These are phyloP conservation scores for Neuroscelio doddi DNA, from an alignment of 2,888 invertebrate genomes.

Conservation along the genomic window DNA sequence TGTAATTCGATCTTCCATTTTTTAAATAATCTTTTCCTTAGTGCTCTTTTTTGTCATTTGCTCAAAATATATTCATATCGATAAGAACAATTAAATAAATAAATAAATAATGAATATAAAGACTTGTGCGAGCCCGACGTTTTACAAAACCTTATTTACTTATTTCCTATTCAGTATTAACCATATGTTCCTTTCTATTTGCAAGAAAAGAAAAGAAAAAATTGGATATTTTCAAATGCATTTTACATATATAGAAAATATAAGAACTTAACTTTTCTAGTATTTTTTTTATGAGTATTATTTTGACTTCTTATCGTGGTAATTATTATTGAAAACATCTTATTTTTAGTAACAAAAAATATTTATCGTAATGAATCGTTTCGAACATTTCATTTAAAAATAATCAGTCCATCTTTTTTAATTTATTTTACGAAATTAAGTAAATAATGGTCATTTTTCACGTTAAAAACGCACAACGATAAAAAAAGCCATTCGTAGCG, in stretches of 20 bases:
- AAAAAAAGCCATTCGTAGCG: conserved; percentile 33
- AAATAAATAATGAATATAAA: conserved; percentile 6
- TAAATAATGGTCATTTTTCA: conserved; percentile 26
- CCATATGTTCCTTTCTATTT: background rate
- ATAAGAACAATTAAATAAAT: too few species aligned
- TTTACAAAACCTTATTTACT: conserved; percentile 14
- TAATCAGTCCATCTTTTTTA: conserved; percentile 9
- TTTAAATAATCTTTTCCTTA: too few species aligned
- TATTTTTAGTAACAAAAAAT: conserved; percentile 1
- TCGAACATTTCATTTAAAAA: conserved; percentile 18
- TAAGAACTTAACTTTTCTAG: background rate
- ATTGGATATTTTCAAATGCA: too few species aligned
- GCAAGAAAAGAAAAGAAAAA: too few species aligned
- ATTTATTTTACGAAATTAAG: conserved; percentile 19
- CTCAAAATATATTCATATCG: conserved; percentile 6
- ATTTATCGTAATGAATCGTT: conserved; percentile 32
- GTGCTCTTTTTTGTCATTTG: background rate
- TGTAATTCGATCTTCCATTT: too few species aligned
- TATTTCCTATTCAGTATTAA: conserved; percentile 30
- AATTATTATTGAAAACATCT: too few species aligned
- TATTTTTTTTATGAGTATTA: too few species aligned
- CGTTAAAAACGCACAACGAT: conserved; percentile 44
- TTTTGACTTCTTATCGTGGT: too few species aligned
- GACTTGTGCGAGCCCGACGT: conserved; percentile 1
- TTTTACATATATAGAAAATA: too few species aligned